phyloP scores from a whole-genome alignment of 2,113 vertebrate species.

The Crotophaga sulcirostris region DNA sequence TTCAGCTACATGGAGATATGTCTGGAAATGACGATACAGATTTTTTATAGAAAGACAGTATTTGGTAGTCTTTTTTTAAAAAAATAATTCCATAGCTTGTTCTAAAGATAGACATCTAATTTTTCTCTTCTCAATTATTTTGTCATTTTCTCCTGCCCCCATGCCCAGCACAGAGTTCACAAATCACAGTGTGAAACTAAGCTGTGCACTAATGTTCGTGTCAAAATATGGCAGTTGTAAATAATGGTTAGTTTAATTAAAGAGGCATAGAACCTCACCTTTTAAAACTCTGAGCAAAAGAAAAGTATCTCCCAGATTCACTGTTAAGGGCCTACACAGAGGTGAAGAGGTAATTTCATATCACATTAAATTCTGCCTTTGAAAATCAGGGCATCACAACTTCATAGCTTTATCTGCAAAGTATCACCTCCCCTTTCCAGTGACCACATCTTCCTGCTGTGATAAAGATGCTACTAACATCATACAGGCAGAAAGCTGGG shows the following conservation, averaged over 20 bases:
- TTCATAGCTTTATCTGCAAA: not conserved
- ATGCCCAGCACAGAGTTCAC: not conserved
- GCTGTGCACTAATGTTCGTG: not conserved
- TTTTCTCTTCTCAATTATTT: conserved; percentile 8
- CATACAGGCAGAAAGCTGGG: not conserved
- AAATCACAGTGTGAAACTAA: not conserved
- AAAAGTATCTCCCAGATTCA: not conserved
- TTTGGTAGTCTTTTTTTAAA: not conserved
- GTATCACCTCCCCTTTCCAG: not conserved
- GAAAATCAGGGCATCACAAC: not conserved
- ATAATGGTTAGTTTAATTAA: not conserved
- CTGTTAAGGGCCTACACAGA: not conserved
- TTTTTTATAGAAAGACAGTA: not conserved
- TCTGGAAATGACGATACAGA: not conserved
- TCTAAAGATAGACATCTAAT: not conserved
- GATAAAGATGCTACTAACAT: not conserved
- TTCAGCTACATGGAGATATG: not conserved
- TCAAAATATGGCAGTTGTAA: not conserved
- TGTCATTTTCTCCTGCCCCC: not conserved
- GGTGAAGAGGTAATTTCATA: not conserved
- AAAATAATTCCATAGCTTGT: not conserved
- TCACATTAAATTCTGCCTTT: not conserved
- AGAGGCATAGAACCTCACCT: not conserved
- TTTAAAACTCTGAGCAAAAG: not conserved
- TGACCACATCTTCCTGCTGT: not conserved